Evolutionary conservation across 2,113 vertebrate species (phyloP), one percentile per base, ranked within the genome.

Genomic region (Manacus vitellinus): DNA sequence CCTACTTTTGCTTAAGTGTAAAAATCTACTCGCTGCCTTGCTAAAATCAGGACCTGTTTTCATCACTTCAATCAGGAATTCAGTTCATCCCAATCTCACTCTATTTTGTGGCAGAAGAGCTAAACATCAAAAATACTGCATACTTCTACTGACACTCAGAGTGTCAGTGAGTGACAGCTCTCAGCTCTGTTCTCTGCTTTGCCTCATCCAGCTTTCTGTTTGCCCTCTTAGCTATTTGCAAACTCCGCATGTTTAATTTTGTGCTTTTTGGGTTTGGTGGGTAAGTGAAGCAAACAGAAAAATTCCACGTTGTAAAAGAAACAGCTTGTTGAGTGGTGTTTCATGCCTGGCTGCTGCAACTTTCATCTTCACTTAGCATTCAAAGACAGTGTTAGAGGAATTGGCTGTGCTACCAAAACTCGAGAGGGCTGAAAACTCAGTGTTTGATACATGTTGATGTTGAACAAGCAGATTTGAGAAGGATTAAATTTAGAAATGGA

Each of bases 401-500:
- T 18, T 58, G 27, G 28, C 58, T 9, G 5, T 28, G 10, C 52
- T 39, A 58, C 52, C 55, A 31, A 66, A 82, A 58, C 17, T 51
- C 0, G 1, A 49, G 43, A 72, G 56, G 28, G 30, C 14, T 68
- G 67, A 73, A 72, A 91, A 66, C 4, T 62, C 49, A 37, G 13
- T 28, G 37, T 43, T 76, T 75, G 68, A 52, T 39, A 61, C 33
- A 13, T 17, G 14, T 44, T 39, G 43, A 22, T 92, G 72, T 39
- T 80, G 47, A 88, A 44, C 14, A 39, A 72, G 47, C 56, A 66
- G 58, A 76, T 83, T 51, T 62, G 51, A 92, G 85, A 89, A 89
- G 43, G 81, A 85, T 90, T 97, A 96, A 92, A 95, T 96, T 87
- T 96, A 96, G 95, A 89, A 87, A 54, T 56, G 47, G 70, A 95